These are phyloP conservation scores for Cephus nigrinus DNA, from an alignment of 2,888 invertebrate genomes.

Conservation along the genomic window DNA sequence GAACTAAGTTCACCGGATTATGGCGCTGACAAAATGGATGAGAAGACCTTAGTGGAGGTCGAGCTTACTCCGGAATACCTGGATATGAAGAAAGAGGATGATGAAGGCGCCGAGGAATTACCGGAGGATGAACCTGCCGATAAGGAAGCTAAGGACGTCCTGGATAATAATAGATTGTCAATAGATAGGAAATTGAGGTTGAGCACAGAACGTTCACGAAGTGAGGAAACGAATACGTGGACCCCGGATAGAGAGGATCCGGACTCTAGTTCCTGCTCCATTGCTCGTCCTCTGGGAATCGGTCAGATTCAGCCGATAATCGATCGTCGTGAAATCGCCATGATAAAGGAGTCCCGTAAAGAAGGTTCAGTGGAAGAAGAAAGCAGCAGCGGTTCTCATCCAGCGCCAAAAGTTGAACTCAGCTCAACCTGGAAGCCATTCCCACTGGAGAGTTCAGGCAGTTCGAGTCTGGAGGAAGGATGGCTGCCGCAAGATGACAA, in stretches of 20 bases:
- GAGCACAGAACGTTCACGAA: constrained; percentile 80
- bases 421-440: constrained; percentile 87
- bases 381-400: constrained; percentile 48
- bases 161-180: constrained; percentile 44
- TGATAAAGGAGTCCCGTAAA: constrained; percentile 49
- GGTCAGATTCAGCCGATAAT: constrained; percentile 69
- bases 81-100: constrained; percentile 73
- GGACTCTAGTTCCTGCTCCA: constrained; percentile 75
- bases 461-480: constrained; percentile 87
- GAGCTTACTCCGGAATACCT: constrained; percentile 76
- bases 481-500: constrained; percentile 78
- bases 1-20: constrained; percentile 62
- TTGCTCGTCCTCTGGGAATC: constrained; percentile 81
- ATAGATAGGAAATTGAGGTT: constrained; percentile 69
- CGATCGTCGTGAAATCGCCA: constrained; percentile 58
- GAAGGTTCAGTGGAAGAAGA: constrained; percentile 54
- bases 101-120: constrained; percentile 69
- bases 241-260: constrained; percentile 70
- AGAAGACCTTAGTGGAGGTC: constrained; percentile 67
- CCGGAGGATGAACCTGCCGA: constrained; percentile 56
- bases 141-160: constrained; percentile 27
- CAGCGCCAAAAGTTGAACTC: constrained; percentile 72
- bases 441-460: constrained; percentile 86
- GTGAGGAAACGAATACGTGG: constrained; percentile 84
- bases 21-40: constrained; percentile 58